Conservation (phyloP, 2,888 invertebrate genomes). For the Drosophila dives region DNA sequence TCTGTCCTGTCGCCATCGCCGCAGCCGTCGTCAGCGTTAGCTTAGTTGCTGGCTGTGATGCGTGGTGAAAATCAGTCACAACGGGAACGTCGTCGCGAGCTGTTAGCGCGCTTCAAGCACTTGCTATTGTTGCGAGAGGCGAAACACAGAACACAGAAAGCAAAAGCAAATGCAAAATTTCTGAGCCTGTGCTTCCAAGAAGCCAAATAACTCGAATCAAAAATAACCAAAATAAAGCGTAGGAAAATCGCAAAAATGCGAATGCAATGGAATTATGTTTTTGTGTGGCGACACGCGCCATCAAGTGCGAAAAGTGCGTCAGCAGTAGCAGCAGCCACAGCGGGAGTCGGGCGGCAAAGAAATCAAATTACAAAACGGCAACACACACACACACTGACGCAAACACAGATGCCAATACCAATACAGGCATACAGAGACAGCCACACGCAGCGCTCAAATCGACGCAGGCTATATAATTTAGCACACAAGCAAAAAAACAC, state of each 20-base stretch:
- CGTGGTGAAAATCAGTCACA: constrained; percentile 85
- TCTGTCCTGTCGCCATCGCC: constrained; percentile 1
- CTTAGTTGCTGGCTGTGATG: constrained; percentile 52
- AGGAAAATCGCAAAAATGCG: constrained; percentile 15
- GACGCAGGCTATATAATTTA: constrained; percentile 76
- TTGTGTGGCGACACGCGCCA: constrained; percentile 19
- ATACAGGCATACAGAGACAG: constrained; percentile 29
- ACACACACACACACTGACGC: constrained; percentile 45
- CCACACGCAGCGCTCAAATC: constrained; percentile 55
- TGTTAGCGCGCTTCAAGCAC: constrained; percentile 81
- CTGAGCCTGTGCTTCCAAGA: constrained; percentile 24
- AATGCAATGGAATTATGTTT: constrained; percentile 29
- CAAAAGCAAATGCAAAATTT: constrained; percentile 31
- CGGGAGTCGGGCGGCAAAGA: constrained; percentile 68
- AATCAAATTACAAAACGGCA: constrained; percentile 78
- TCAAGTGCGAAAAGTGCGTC: constrained; percentile 65
- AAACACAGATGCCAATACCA: constrained; percentile 31
- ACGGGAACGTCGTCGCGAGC: constrained; percentile 85
- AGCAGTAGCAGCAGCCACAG: constrained; percentile 53
- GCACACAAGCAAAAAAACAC: constrained; percentile 70
- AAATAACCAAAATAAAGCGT: constrained; percentile 37
- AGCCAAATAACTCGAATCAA: constrained; percentile 17
- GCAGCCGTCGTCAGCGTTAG: constrained; percentile 32
- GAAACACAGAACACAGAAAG: constrained; percentile 44
- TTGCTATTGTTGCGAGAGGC: constrained; percentile 70